Base-by-base conservation (phyloP, 2,888 invertebrate genomes). In the Leptinotarsa haldemani region DNA sequence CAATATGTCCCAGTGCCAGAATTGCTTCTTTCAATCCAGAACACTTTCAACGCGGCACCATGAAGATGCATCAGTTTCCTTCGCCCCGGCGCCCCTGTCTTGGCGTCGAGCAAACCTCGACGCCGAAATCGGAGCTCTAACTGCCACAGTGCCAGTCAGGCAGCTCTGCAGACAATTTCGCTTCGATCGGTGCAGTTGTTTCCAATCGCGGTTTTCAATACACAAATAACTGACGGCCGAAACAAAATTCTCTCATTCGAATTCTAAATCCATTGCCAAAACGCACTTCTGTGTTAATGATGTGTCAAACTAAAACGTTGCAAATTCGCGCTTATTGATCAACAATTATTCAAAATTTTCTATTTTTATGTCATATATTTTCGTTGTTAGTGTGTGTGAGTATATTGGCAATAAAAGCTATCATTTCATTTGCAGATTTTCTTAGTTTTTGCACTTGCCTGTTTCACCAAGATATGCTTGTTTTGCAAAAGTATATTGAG, bases 341-440 rank as follows among this genome's bases (percentile, higher is more conserved):
- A 61, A 56, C 22, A 56, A 56, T 56, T 30, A 61, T 40, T 58
- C 5, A 58, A 22, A 18, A 40, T 50, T 69, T 47, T 63, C 16
- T 61, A 50, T 63, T 48, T 61, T 30, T 30, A 40, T 48, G 56
- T 53, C 56, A 65, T 56, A 22, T 64, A 15, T 65, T 65, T 65
- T 50, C 58, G 58, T 65, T 68, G 30, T 53, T 58, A 73, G 58
- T 53, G 61, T 67, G 15, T 46, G 47, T 71, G 71, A 74, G 74
- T 74, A 74, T 74, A 53, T 71, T 61, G 61, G 22, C 18, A 71
- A 74, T 74, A 69, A 74, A 74, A 64, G 71, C 71, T 68, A 68
- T 52, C 5, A 50, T n/a, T 68, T 70, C 47, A 40, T 71, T 70
- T 70, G 71, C 71, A n/a, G 48, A 66, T 67, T 70, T 68, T 65